phyloP scores from a whole-genome alignment of 2,113 vertebrate species.

The Herpailurus yagouaroundi region DNA sequence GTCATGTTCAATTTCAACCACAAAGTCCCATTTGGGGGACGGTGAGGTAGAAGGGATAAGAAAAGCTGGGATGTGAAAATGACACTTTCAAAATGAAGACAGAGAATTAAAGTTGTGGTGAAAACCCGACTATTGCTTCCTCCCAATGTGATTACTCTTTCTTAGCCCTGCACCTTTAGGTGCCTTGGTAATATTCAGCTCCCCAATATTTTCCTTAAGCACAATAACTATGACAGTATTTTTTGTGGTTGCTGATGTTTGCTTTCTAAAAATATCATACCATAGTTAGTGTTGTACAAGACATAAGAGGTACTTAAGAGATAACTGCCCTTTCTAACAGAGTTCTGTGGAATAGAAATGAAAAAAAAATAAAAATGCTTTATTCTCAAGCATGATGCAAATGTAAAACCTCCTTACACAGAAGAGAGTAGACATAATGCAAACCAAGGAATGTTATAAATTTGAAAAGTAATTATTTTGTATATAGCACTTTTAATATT shows the following conservation, averaged over 20 bases:
- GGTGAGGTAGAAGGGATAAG: not conserved
- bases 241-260: not conserved
- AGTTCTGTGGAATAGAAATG: not conserved
- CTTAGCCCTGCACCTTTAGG: not conserved
- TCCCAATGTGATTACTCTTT: not conserved
- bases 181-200: not conserved
- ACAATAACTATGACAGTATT: not conserved
- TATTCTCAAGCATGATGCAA: not conserved
- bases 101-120: not conserved
- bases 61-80: not conserved
- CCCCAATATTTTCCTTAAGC: not conserved
- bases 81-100: not conserved
- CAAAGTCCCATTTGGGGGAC: no score
- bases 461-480: slow-evolving; percentile 44
- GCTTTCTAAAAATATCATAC: not conserved
- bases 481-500: slow-evolving; percentile 11
- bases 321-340: not conserved
- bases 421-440: not conserved
- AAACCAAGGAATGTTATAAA: not conserved
- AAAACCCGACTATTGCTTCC: not conserved
- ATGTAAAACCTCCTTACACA: not conserved
- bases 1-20: not conserved
- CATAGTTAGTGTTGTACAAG: not conserved
- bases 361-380: not conserved
- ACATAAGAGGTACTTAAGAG: not conserved